Conservation (phyloP, 2,113 vertebrate genomes). For the Rhynchomys soricoides region DNA sequence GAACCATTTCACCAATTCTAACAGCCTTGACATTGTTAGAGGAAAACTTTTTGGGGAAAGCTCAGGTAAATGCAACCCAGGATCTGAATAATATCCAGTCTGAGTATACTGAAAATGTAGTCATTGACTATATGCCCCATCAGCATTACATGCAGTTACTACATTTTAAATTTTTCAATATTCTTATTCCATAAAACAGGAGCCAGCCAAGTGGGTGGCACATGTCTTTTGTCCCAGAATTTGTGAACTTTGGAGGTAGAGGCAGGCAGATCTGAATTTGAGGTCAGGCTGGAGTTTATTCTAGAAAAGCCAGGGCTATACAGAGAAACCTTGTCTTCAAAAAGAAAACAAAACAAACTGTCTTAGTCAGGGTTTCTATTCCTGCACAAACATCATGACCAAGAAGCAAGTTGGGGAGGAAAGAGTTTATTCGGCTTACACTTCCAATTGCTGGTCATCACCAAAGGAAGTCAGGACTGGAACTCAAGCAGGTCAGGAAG, state of each 20-base stretch:
- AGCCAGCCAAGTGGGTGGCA: background rate
- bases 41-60: constrained; percentile 1
- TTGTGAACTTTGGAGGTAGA: background rate
- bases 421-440: too few relatives aligned
- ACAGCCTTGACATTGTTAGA: constrained; percentile 26
- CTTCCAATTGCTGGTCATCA: too few relatives aligned
- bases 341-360: background rate
- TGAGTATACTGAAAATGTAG: background rate
- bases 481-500: too few relatives aligned
- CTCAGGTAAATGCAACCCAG: background rate
- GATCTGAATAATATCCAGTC: background rate
- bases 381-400: too few relatives aligned
- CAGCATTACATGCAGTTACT: constrained; percentile 13
- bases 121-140: background rate
- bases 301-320: background rate
- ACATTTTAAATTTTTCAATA: background rate
- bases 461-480: too few relatives aligned
- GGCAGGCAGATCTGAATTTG: background rate
- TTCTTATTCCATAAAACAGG: background rate
- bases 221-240: background rate
- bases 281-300: background rate
- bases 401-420: too few relatives aligned
- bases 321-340: background rate
- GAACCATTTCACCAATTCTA: background rate
- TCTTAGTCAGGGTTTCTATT: too few relatives aligned